A percentile compares a stretch with the other conserved stretches of the same genome.
Conservation (phyloP, 1,140 invertebrate genomes). For the Parapsyche elsis region DNA sequence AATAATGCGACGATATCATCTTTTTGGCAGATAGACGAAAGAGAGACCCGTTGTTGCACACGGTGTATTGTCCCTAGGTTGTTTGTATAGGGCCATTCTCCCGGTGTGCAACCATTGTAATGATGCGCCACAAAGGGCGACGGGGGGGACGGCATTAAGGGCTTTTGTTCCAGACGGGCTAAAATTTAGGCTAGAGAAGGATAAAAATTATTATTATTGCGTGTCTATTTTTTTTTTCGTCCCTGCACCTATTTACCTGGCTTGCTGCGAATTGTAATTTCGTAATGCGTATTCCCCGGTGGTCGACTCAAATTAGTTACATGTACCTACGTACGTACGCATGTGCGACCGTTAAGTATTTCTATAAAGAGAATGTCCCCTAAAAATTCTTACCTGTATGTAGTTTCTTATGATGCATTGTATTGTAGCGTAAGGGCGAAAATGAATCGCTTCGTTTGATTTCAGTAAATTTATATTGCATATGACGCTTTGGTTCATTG, state of each 20-base stretch:
- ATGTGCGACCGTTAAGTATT: background rate
- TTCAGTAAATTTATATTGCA: too few species aligned
- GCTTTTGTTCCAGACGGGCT: constrained; percentile 48
- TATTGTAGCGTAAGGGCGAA: background rate
- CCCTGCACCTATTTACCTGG: constrained; percentile 37
- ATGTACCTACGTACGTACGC: background rate
- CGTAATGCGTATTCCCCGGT: constrained; percentile 5
- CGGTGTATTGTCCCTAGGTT: constrained; percentile 44
- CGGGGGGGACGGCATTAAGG: constrained; percentile 33
- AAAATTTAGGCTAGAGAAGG: constrained; percentile 48
- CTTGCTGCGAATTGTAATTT: constrained; percentile 35
- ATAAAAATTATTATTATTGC: constrained; percentile 47
- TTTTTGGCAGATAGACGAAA: constrained; percentile 19
- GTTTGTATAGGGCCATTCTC: constrained; percentile 54
- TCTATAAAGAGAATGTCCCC: background rate
- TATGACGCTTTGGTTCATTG: too few species aligned
- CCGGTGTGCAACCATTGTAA: constrained; percentile 49
- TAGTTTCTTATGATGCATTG: background rate
- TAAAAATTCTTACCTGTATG: background rate
- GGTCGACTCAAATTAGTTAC: constrained; percentile 24
- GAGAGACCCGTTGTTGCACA: constrained; percentile 7
- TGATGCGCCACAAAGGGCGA: constrained; percentile 43
- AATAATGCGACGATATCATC: constrained; percentile 46
- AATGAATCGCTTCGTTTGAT: too few species aligned
- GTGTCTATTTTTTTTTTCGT: constrained; percentile 38